Evolutionary conservation across 2,888 invertebrate species (phyloP).

Genomic region (Lasius platythorax): DNA sequence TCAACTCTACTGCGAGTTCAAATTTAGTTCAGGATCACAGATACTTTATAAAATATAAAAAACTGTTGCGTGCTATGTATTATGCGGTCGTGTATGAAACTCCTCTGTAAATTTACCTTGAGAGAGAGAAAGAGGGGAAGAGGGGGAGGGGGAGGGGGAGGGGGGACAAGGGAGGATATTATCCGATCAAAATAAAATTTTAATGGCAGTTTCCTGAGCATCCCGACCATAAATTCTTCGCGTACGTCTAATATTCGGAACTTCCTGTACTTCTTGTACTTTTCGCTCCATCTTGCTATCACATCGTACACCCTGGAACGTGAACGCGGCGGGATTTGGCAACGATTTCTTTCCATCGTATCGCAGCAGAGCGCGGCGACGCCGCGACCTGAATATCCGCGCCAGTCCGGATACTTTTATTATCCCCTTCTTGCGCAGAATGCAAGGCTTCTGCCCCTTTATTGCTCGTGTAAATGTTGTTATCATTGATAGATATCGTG

Average conservation of each 20-base stretch:
- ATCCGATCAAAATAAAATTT: constrained; percentile 18
- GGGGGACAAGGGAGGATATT: neutral
- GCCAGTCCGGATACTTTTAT: constrained; percentile 52
- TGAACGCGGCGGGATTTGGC: constrained; percentile 55
- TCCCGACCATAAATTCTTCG: neutral
- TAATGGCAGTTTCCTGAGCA: neutral
- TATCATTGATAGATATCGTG: constrained; percentile 36
- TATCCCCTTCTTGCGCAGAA: constrained; percentile 37
- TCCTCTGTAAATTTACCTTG: neutral
- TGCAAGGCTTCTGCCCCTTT: constrained; percentile 40
- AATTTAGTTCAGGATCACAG: neutral
- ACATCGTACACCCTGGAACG: neutral
- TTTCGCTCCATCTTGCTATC: neutral
- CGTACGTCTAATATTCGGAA: neutral
- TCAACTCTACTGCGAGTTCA: constrained; percentile 22
- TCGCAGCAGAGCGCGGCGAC: constrained; percentile 9
- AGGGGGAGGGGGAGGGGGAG: neutral
- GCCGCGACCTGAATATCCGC: constrained; percentile 53
- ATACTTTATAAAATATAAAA: constrained; percentile 18
- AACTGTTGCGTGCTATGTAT: neutral
- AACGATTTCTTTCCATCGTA: constrained; percentile 54
- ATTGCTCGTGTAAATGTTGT: constrained; percentile 43
- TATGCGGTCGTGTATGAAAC: neutral
- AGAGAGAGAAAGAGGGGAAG: neutral
- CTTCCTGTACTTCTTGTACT: neutral